Conservation (phyloP, 2,888 invertebrate species). For the Parapristionchus giblindavisi region DNA sequence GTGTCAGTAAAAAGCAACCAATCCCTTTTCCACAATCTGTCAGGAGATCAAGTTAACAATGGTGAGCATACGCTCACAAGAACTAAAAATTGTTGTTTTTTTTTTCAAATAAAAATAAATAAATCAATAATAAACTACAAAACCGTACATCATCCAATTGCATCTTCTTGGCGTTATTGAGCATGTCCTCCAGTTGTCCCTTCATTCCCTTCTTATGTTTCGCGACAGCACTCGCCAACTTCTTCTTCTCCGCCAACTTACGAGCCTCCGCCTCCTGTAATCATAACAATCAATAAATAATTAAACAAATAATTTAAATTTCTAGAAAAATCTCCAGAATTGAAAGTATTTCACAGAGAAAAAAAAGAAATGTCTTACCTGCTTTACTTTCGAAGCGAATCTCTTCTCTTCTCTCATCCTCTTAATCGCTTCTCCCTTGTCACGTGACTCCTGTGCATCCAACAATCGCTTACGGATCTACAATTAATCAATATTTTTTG, state of each 20-base stretch:
- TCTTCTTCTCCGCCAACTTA: slow-evolving; percentile 87
- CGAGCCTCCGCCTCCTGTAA: slow-evolving; percentile 74
- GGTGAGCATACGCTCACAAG: background rate
- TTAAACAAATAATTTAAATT: background rate
- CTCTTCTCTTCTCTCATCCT: slow-evolving; percentile 90
- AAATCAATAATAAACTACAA: no score
- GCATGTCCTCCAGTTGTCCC: slow-evolving; percentile 67
- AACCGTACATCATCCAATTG: slow-evolving; percentile 49
- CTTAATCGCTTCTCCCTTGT: slow-evolving; percentile 87
- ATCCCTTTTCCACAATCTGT: no score
- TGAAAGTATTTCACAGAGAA: background rate
- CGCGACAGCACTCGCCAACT: slow-evolving; percentile 90
- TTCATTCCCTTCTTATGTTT: slow-evolving; percentile 77
- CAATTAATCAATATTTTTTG: background rate
- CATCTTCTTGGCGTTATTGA: slow-evolving; percentile 61
- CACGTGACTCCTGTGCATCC: slow-evolving; percentile 79
- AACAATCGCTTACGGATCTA: slow-evolving; percentile 60
- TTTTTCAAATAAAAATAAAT: no score
- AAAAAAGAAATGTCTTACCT: slow-evolving; percentile 37
- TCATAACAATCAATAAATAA: background rate
- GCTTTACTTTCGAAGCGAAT: slow-evolving; percentile 82
- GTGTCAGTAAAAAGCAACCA: no score
- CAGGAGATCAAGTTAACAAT: background rate
- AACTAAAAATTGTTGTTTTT: background rate
- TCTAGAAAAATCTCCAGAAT: background rate